These are phyloP conservation scores for Drosophila kuntzei DNA, from an alignment of 2,888 invertebrate genomes.

Conservation along the genomic window DNA sequence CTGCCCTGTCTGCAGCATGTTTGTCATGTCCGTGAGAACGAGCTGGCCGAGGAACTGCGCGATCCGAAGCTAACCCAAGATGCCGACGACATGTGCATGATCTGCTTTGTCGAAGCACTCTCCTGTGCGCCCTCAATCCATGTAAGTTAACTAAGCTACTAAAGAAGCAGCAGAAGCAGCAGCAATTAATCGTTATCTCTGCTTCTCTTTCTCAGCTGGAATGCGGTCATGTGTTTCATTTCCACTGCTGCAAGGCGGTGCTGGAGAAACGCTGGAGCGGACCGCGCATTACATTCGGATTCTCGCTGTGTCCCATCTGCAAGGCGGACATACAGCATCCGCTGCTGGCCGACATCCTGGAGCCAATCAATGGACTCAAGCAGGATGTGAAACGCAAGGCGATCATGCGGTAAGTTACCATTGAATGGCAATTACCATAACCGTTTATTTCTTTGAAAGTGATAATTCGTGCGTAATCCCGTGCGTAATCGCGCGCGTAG, in stretches of 20 bases:
- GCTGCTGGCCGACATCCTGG: slow-evolving; percentile 91
- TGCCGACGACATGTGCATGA: slow-evolving; percentile 99
- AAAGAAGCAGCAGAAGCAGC: background rate
- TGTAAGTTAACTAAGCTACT: slow-evolving; percentile 85
- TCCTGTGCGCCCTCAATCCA: slow-evolving; percentile 97
- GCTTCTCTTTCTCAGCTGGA: slow-evolving; percentile 88
- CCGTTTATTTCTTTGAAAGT: too few relatives aligned
- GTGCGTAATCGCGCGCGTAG: too few relatives aligned
- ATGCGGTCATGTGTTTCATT: slow-evolving; percentile 98
- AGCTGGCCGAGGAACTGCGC: slow-evolving; percentile 80
- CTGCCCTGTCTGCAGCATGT: slow-evolving; percentile 96
- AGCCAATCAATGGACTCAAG: slow-evolving; percentile 92
- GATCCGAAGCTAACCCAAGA: slow-evolving; percentile 92
- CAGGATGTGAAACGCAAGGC: slow-evolving; percentile 97
- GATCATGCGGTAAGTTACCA: slow-evolving; percentile 92
- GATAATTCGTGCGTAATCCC: too few relatives aligned
- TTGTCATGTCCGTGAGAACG: slow-evolving; percentile 87
- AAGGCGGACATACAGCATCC: slow-evolving; percentile 95
- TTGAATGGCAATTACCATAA: too few relatives aligned
- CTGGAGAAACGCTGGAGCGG: slow-evolving; percentile 96
- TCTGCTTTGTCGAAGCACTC: slow-evolving; percentile 98
- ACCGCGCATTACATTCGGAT: slow-evolving; percentile 97
- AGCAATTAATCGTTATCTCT: background rate
- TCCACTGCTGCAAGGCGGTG: slow-evolving; percentile 95
- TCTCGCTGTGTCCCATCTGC: slow-evolving; percentile 98